Conservation (phyloP, 2,797 vertebrate genomes). For the Amblyopsis hoosieri region DNA sequence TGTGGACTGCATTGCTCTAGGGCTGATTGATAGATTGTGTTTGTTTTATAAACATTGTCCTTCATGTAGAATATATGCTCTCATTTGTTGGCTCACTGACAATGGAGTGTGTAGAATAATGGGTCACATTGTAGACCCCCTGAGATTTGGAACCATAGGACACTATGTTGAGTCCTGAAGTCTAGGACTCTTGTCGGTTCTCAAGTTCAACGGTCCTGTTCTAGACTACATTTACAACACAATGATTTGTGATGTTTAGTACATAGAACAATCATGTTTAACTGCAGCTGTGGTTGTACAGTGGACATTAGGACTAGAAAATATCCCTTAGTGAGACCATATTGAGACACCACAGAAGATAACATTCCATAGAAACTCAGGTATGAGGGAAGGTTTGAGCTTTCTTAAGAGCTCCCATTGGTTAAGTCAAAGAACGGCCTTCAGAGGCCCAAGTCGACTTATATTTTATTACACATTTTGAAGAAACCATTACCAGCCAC, state of each 20-base stretch:
- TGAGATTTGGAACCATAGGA: no score
- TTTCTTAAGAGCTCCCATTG: slow-evolving; percentile 2
- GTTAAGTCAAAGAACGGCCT: no score
- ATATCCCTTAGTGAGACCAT: no score
- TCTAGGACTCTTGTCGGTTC: no score
- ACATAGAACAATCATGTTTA: slow-evolving; percentile 17
- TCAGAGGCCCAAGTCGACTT: no score
- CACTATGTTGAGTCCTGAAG: no score
- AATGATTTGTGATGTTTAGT: background rate
- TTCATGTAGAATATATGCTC: background rate
- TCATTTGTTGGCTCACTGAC: background rate
- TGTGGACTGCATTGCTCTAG: slow-evolving; percentile 35
- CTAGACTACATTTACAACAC: background rate
- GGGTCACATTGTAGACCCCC: background rate
- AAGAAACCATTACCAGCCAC: slow-evolving; percentile 8
- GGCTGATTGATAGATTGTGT: background rate
- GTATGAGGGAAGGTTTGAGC: background rate
- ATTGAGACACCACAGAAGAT: background rate
- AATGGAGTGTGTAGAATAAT: background rate
- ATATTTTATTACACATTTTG: background rate
- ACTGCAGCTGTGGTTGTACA: background rate
- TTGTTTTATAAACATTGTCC: no score
- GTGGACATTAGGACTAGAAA: background rate
- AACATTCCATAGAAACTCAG: slow-evolving; percentile 1
- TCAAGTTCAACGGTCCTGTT: no score